Evolutionary conservation across 2,888 invertebrate species (phyloP), one percentile per base, ranked within the genome.

Genomic region (Agrotis segetum): DNA sequence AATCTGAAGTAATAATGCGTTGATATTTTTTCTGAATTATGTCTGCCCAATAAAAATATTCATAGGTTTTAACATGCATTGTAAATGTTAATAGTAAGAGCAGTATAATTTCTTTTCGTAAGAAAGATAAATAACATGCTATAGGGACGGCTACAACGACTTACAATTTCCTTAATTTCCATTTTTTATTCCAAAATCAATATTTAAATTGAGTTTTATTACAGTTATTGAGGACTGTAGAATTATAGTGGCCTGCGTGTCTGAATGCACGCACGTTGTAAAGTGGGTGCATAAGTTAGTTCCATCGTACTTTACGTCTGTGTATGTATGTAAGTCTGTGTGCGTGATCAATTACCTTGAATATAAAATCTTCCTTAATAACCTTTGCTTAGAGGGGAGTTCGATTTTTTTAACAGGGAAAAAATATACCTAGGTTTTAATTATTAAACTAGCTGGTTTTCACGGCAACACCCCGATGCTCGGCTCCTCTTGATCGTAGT

Each of bases 221-320:
- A 71, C 70, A 68, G 74, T 67, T 60, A 71, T 83, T 68, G 66
- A 58, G 29, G 47, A 67, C 66, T 68, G 24, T 83, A 65, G 67
- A 76, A 80, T 83, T 80, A 76, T 73, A 71, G 40, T 49, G 53
- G 44, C 40, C 58, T 72, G 71, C 68, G 72, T 76, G 79, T 63
- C 77, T 40, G 58, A 61, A 16, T 77, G 71, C 70, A 72, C 80
- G 81, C 65, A 55, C 68, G 34, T 63, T 70, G 76, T 73, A 69
- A 83, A 58, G 53, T 67, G 81, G 84, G 84, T 82, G 81, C 81
- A 82, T 82, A 83, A 59, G 72, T 75, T 60, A 81, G 66, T 81
- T 61, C 29, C 52, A 62, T 14, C n/a, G 17, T 40, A 16, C 19
- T 40, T 53, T 56, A 40, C 14, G 1, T 56, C 40, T 40, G 40